A percentile compares a stretch with the other conserved stretches of the same genome.
Conservation (phyloP, 2,797 vertebrate species). For the Choloepus didactylus region DNA sequence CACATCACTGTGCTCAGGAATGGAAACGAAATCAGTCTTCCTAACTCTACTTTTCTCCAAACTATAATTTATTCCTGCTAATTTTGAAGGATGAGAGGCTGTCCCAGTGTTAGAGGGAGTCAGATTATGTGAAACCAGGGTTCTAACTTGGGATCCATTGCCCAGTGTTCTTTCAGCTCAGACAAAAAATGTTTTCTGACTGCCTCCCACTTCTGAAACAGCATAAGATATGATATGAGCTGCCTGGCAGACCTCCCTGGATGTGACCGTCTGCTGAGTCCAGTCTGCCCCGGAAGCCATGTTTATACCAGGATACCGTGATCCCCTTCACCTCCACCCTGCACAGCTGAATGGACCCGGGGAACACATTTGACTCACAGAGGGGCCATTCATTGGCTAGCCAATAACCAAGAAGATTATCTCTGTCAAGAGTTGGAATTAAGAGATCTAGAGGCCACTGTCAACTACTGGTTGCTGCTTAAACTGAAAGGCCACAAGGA, state of each 20-base stretch:
- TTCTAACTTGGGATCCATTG: neutral
- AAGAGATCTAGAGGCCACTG: neutral
- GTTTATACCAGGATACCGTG: accelerated
- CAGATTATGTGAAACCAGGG: no score
- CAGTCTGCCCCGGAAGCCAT: neutral
- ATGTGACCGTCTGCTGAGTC: no score
- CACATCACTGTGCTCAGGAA: accelerated
- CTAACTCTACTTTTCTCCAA: neutral
- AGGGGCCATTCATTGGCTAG: neutral
- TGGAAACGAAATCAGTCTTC: neutral
- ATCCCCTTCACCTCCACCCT: neutral
- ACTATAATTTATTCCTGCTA: neutral
- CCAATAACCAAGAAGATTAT: no score
- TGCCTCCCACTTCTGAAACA: neutral
- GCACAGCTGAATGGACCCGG: neutral
- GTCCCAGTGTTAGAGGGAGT: neutral
- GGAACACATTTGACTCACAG: neutral
- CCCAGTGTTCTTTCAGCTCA: neutral
- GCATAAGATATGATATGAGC: accelerated
- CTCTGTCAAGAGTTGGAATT: neutral
- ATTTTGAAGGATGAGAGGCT: neutral
- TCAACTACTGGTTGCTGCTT: neutral
- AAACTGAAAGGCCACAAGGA: neutral
- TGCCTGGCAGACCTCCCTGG: neutral
- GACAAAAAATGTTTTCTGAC: neutral